Evolutionary conservation across 30 jellyfish, hydroid and myxozoan genomes (phyloP), one percentile per base, ranked within the genome.

Genomic region (Aurelia sp.): DNA sequence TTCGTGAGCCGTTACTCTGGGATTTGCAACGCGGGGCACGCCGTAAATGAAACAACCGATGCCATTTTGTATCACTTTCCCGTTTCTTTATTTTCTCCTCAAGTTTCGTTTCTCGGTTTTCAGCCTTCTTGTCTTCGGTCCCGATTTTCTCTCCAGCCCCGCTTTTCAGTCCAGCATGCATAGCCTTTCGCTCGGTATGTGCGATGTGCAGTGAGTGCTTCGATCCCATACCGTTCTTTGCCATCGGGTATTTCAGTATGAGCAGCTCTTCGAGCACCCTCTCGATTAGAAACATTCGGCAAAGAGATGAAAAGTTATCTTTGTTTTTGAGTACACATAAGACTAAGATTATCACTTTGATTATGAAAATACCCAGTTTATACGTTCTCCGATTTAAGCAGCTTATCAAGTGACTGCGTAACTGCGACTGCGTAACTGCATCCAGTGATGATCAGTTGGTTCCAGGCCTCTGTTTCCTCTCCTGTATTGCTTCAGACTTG

Each of bases 251-350:
- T 64, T 62, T 66, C 20, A 62, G 27, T 17, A 41, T 21, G 22
- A n/a, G 22, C 23, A 15, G 66, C 59, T 61, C 77, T 22, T 78
- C 78, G 44, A 78, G 16, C 57, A 63, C 0, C 31, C 80, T 44
- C 51, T 78, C 77, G 51, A 63, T 69, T 13, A 19, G 68, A 64
- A 78, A 62, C 89, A 78, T 78, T 78, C 89, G 89, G 89, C 48
- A 47, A n/a, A 48, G 74, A 78, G 65, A 65, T 30, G 6, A 44
- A 44, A 62, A 41, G 52, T 30, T 62, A 11, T 19, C 63, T 59
- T 21, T 5, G 89, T 15, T 74, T 20, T 40, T 9, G 13, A 40
- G 41, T 47, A 50, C 27, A 18, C 64, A 64, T 40, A 35, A 12
- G 13, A 44, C 13, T 21, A 44, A 12, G 59, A 44, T 52, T 19